phyloP scores from a whole-genome alignment of 2,797 vertebrate species.

The Apogon hyalosoma region DNA sequence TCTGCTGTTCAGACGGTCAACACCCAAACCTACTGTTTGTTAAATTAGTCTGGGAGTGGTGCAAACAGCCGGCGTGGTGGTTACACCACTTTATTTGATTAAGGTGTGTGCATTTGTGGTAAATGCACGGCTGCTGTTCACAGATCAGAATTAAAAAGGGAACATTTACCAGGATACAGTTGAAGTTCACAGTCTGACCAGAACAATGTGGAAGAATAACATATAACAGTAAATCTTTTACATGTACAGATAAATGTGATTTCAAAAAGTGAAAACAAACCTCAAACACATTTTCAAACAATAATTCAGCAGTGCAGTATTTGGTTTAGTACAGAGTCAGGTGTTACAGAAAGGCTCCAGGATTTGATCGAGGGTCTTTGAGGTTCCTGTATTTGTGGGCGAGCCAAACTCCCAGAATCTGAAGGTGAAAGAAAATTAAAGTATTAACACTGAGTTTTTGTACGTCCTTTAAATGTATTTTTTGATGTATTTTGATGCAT shows the following conservation, averaged over 20 bases:
- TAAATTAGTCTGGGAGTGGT: constrained; percentile 10
- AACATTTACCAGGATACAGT: background rate
- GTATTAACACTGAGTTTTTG: background rate
- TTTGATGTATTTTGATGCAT: no score
- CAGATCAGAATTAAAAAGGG: constrained; percentile 5
- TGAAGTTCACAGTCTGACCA: background rate
- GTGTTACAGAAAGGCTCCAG: constrained; percentile 92
- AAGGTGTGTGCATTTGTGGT: constrained; percentile 31
- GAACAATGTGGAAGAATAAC: background rate
- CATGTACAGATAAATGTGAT: background rate
- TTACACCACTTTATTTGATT: constrained; percentile 44
- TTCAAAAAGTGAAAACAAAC: background rate
- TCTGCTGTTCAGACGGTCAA: constrained; percentile 3
- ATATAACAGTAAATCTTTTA: background rate
- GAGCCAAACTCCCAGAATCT: constrained; percentile 96
- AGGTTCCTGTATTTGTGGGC: constrained; percentile 93
- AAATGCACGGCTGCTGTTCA: constrained; percentile 17
- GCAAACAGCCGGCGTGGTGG: background rate
- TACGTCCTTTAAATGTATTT: background rate
- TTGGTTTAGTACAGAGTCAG: background rate
- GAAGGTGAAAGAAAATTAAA: constrained; percentile 71
- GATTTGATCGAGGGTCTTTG: constrained; percentile 91
- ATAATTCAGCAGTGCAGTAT: constrained; percentile 1
- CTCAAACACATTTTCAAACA: background rate
- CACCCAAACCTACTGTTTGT: constrained; percentile 2